A percentile compares a stretch with the other conserved stretches of the same genome.
phyloP scores from a whole-genome alignment of 2,113 vertebrate genomes.

The Odontesthes bonariensis region DNA sequence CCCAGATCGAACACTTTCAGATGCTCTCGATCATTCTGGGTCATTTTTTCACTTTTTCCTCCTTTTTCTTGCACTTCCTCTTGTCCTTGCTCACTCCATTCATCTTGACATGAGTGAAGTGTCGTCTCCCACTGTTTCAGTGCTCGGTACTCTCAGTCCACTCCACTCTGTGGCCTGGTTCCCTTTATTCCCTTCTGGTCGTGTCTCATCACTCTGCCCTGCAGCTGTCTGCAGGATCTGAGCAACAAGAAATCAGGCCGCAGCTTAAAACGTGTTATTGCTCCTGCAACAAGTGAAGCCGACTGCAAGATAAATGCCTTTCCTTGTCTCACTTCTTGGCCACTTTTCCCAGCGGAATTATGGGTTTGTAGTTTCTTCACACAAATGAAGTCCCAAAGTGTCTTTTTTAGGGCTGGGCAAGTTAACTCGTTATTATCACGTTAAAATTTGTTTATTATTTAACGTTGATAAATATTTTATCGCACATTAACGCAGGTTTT shows the following conservation, averaged over 20 bases:
- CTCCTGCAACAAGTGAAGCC: neutral
- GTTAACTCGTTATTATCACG: no score
- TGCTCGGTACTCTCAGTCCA: slow-evolving; percentile 24
- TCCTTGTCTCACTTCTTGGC: neutral
- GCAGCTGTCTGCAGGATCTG: slow-evolving; percentile 23
- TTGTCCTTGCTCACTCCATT: slow-evolving; percentile 38
- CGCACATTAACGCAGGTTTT: no score
- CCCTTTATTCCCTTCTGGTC: slow-evolving; percentile 31
- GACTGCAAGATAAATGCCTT: neutral
- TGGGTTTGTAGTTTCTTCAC: neutral
- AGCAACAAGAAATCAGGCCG: slow-evolving; percentile 46
- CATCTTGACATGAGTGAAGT: slow-evolving; percentile 35
- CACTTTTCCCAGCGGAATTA: neutral
- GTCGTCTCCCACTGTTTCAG: slow-evolving; percentile 39
- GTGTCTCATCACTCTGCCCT: slow-evolving; percentile 15
- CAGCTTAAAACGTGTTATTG: slow-evolving; percentile 17
- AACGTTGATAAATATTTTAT: no score
- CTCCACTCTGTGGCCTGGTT: slow-evolving; percentile 29
- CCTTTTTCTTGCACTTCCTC: slow-evolving; percentile 12
- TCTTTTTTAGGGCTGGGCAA: no score
- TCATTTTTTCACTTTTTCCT: neutral
- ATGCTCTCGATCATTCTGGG: no score
- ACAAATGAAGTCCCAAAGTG: slow-evolving; percentile 6
- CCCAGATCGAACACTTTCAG: slow-evolving; percentile 56
- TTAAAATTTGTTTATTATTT: no score